Conservation (phyloP, 2,797 vertebrate species). For the Bradypus variegatus region DNA sequence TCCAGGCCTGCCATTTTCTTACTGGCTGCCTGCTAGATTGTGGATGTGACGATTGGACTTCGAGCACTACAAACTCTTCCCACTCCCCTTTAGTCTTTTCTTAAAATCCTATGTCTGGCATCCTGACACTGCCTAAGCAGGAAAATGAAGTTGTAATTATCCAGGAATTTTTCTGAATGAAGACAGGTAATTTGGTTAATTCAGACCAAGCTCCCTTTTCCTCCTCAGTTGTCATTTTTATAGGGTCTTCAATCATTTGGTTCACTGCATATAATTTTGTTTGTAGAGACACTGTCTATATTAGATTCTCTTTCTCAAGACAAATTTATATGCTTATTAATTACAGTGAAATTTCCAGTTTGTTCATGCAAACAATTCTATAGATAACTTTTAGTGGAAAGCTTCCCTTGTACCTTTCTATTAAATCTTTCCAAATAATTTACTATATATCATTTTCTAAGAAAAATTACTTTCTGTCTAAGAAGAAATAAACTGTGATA, state of each 20-base stretch:
- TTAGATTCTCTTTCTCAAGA: slow-evolving; percentile 1
- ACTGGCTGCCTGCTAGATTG: neutral
- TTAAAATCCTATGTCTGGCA: neutral
- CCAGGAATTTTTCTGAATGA: slow-evolving; percentile 36
- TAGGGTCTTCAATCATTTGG: neutral
- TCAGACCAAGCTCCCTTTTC: neutral
- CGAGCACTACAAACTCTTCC: neutral
- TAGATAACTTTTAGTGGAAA: neutral
- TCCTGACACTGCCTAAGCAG: neutral
- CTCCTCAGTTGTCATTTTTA: slow-evolving; percentile 4
- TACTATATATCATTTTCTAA: neutral
- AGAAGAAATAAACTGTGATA: neutral
- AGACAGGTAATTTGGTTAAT: slow-evolving; percentile 25
- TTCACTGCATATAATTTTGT: slow-evolving; percentile 1
- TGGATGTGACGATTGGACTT: neutral
- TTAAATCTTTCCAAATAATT: slow-evolving; percentile 4
- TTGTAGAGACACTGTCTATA: slow-evolving; percentile 7
- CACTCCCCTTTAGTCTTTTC: neutral
- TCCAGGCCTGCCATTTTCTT: neutral
- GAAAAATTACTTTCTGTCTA: neutral
- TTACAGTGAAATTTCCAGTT: neutral
- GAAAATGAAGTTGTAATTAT: slow-evolving; percentile 21
- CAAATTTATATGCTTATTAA: slow-evolving; percentile 14
- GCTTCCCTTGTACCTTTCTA: neutral
- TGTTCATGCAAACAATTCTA: neutral